A percentile compares a stretch with the other conserved stretches of the same genome.
These are phyloP conservation scores for Eueremaeus valkanovi DNA, from an alignment of 2,888 invertebrate genomes.

Conservation along the genomic window DNA sequence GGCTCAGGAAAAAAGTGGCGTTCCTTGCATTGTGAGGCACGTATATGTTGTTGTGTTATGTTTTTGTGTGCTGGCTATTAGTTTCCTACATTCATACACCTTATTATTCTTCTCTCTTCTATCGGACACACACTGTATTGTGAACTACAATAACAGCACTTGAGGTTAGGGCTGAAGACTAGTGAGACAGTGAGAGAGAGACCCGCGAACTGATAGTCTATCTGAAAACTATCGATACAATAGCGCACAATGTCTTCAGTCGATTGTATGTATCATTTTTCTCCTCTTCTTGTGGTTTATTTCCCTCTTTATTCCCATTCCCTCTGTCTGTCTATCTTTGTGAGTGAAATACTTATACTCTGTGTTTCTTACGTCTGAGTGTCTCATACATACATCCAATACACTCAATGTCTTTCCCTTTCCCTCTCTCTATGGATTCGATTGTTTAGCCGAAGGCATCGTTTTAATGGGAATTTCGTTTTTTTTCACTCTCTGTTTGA, in stretches of 20 bases:
- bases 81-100: too few species aligned
- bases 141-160: constrained; percentile 5
- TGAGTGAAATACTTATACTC: not conserved
- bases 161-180: not conserved
- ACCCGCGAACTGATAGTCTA: not conserved
- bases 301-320: not conserved
- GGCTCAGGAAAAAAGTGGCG: not conserved
- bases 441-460: constrained; percentile 2
- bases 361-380: not conserved
- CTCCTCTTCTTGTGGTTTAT: not conserved
- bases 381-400: not conserved
- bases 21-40: too few species aligned
- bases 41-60: too few species aligned
- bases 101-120: too few species aligned
- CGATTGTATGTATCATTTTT: not conserved
- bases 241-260: not conserved
- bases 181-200: not conserved
- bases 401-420: not conserved
- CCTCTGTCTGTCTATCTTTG: not conserved
- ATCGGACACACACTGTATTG: not conserved
- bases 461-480: not conserved
- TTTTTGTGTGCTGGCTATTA: too few species aligned
- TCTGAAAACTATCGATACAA: constrained; percentile 1
- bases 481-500: not conserved
- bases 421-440: not conserved